These are phyloP conservation scores for Xerus inauris DNA, from an alignment of 2,113 vertebrate species.

Conservation along the genomic window DNA sequence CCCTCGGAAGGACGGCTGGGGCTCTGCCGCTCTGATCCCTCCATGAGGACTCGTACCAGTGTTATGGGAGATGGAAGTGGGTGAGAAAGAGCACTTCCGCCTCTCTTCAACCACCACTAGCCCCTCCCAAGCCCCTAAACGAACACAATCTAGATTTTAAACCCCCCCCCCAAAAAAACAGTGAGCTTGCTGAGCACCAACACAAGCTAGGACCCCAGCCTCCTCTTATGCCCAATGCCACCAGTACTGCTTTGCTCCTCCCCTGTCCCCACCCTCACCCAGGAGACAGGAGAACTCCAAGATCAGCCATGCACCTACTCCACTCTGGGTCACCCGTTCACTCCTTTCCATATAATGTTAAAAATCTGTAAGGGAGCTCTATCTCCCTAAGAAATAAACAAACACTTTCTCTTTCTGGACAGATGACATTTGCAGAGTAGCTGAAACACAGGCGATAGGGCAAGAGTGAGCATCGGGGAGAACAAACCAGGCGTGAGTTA, in stretches of 20 bases:
- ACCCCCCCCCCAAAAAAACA: neutral
- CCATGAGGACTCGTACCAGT: fast-evolving
- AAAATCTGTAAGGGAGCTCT: neutral
- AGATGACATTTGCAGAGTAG: conserved; percentile 35
- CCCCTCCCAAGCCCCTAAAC: neutral
- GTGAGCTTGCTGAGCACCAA: neutral
- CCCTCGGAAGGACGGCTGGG: fast-evolving
- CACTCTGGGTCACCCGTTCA: neutral
- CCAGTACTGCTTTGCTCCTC: fast-evolving
- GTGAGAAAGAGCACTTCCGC: neutral
- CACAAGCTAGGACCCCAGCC: neutral
- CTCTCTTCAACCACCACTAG: neutral
- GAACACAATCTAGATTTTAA: neutral
- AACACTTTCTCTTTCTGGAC: conserved; percentile 32
- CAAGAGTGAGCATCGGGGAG: neutral
- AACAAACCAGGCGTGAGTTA: conserved; percentile 24
- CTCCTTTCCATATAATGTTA: neutral
- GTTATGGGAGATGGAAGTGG: fast-evolving
- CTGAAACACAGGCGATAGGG: neutral
- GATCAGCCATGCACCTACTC: neutral
- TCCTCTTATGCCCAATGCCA: fast-evolving
- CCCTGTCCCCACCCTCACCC: neutral
- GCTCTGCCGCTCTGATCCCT: fast-evolving
- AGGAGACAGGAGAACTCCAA: fast-evolving
- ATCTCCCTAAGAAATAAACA: neutral